Base-by-base conservation (phyloP, 2,888 invertebrate genomes). In the Drosophila infuscata region DNA sequence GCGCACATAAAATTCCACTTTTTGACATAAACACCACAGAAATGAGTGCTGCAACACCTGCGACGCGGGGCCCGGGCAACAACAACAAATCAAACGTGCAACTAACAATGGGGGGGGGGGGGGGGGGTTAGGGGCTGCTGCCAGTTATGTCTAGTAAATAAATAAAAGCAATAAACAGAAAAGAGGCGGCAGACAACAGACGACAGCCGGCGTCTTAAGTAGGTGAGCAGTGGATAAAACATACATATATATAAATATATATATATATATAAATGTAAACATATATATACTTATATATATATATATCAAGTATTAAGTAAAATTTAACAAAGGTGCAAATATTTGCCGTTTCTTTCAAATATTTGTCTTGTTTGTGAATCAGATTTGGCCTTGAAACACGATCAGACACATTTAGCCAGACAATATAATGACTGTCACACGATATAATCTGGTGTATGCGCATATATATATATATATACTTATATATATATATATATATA, bases 151-250 rank as follows among this genome's bases (percentile, higher is more conserved):
- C 76, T 78, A 88, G 88, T 86, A 81, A 86, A 86, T 86, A 86
- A 86, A 86, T 86, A 86, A 86, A 86, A 88, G 82, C 88, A 82
- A 89, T 88, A 86, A 87, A 74, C 89, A 84, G 79, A 63, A 65
- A 53, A 72, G 75, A 74, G 80, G 54, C 52, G 57, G 66, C 81
- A 81, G 79, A 54, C 52, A 46, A 56, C 72, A 65, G 60, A 49
- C 61, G 57, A 53, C 76, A 73, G 79, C 67, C 61, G 81, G 59
- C 70, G 81, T 64, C 77, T 56, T 78, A 88, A 85, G 85, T 82
- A 88, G 85, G 82, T 78, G 70, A 81, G 29, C 60, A 9, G 33
- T 41, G 12, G 33, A 64, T 36, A 7, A 56, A 20, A 57, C 35
- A 35, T 36, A n/a, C 35, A 71, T n/a, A 43, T 20, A 9, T 11